Evolutionary conservation across 2,797 vertebrate genomes (phyloP).

Genomic region (Gobio occitaniae): DNA sequence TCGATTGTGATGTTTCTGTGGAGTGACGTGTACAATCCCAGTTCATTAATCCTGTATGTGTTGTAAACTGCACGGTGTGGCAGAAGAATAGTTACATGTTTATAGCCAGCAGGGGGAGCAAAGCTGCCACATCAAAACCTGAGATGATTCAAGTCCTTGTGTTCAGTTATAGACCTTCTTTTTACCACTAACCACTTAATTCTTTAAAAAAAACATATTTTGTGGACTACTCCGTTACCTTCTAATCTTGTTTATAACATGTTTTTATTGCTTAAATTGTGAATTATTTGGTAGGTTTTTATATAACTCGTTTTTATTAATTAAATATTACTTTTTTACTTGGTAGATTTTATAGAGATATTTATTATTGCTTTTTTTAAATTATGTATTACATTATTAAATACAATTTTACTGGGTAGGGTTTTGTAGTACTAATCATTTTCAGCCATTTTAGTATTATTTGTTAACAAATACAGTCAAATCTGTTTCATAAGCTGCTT

Average conservation of each 20-base stretch:
- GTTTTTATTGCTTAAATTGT: neutral
- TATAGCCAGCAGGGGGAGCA: slow-evolving; percentile 51
- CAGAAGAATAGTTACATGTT: slow-evolving; percentile 8
- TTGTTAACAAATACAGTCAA: neutral
- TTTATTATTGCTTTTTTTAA: too few relatives aligned
- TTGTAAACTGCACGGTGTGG: slow-evolving; percentile 43
- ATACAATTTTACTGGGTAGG: neutral
- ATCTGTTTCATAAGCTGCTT: slow-evolving; percentile 14
- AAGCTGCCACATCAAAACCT: slow-evolving; percentile 27
- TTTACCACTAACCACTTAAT: slow-evolving; percentile 38
- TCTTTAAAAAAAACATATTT: slow-evolving; percentile 29
- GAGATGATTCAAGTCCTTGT: slow-evolving; percentile 14
- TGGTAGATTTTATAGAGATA: neutral
- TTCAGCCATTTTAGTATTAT: slow-evolving; percentile 26
- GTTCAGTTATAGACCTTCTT: slow-evolving; percentile 9
- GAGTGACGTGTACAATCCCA: slow-evolving; percentile 67
- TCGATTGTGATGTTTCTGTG: slow-evolving; percentile 45
- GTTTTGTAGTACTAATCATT: neutral
- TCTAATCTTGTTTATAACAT: slow-evolving; percentile 47
- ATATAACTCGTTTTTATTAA: slow-evolving; percentile 34
- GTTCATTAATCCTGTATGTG: slow-evolving; percentile 77
- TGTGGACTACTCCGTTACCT: slow-evolving; percentile 35
- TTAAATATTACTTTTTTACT: neutral
- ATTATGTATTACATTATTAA: neutral
- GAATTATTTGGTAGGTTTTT: neutral